phyloP scores from a whole-genome alignment of 2,888 invertebrate genomes.

The Platycheirus rosarum region DNA sequence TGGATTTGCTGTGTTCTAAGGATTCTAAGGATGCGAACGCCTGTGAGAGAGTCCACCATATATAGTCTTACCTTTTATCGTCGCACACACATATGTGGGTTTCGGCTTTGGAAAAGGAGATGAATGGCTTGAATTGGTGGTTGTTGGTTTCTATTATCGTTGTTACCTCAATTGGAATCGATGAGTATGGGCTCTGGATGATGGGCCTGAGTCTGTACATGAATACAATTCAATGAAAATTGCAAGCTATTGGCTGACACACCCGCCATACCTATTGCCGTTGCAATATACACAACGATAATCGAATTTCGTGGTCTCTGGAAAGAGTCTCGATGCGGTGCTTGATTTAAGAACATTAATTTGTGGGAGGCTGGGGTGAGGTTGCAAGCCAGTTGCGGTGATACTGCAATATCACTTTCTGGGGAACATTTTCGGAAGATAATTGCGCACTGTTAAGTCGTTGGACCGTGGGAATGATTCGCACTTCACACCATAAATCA shows the following conservation, averaged over 20 bases:
- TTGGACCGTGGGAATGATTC: conserved; percentile 41
- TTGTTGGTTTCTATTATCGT: conserved; percentile 68
- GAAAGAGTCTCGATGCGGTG: conserved; percentile 54
- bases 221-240: conserved; percentile 60
- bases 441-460: conserved; percentile 27
- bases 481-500: conserved; percentile 46
- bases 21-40: conserved; percentile 28
- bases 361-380: conserved; percentile 23
- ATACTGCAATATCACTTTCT: conserved; percentile 16
- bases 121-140: conserved; percentile 58
- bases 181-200: conserved; percentile 36
- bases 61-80: conserved; percentile 32
- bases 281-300: conserved; percentile 42
- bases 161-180: conserved; percentile 66
- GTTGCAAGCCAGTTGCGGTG: conserved; percentile 28
- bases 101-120: conserved; percentile 19
- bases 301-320: conserved; percentile 61
- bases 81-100: not conserved
- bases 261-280: conserved; percentile 14
- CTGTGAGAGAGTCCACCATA: not conserved
- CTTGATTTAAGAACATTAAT: conserved; percentile 62
- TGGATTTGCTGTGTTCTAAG: conserved; percentile 66
- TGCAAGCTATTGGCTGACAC: conserved; percentile 20
- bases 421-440: no score
- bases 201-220: conserved; percentile 11